These are phyloP conservation scores for Bembecia ichneumoniformis DNA, from an alignment of 2,888 invertebrate species.

Conservation along the genomic window DNA sequence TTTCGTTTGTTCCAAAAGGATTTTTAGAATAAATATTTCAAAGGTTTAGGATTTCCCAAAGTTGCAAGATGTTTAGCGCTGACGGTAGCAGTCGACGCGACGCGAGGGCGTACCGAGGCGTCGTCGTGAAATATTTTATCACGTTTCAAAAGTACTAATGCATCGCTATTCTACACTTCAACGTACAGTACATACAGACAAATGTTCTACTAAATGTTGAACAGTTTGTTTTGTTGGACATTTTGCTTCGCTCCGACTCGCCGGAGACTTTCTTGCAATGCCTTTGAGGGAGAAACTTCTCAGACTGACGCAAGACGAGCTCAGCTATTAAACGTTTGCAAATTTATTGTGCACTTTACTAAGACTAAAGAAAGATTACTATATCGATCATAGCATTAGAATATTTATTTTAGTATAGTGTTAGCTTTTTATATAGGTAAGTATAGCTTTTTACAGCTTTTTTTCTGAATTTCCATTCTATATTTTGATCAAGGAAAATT, in stretches of 20 bases:
- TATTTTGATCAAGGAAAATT: too few species aligned
- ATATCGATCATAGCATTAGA: too few species aligned
- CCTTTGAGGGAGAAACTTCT: conserved; percentile 34
- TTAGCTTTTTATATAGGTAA: too few species aligned
- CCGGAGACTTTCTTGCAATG: conserved; percentile 14
- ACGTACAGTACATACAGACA: conserved; percentile 40
- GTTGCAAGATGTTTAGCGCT: background rate
- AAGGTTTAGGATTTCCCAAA: background rate
- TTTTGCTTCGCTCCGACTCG: conserved; percentile 2
- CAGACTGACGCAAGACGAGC: conserved; percentile 20
- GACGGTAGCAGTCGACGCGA: background rate
- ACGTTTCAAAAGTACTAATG: conserved; percentile 20
- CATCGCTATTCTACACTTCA: conserved; percentile 21
- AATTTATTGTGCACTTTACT: background rate
- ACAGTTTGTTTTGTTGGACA: conserved; percentile 25
- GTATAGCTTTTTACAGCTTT: too few species aligned
- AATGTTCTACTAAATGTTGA: conserved; percentile 31
- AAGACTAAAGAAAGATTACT: too few species aligned
- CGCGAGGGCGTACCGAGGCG: background rate
- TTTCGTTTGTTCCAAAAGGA: too few species aligned
- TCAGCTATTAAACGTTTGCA: background rate
- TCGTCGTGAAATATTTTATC: conserved; percentile 20
- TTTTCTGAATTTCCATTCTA: too few species aligned
- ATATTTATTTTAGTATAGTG: too few species aligned
- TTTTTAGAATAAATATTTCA: too few species aligned